Base-by-base conservation (phyloP, 2,113 vertebrate species). In the Procavia capensis region DNA sequence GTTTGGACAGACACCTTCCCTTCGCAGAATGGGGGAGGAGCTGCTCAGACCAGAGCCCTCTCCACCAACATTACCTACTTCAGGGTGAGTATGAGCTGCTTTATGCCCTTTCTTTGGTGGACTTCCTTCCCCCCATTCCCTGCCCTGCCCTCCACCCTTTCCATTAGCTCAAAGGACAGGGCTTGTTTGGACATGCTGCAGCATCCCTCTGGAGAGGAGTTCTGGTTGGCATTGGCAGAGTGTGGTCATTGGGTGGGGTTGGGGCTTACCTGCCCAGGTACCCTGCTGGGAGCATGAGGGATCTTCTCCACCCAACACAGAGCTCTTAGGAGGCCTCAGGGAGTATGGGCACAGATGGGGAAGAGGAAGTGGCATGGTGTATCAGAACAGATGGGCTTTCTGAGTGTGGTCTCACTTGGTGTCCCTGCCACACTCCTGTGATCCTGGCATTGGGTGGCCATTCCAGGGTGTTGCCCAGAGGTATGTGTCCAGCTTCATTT, bases 41-140 rank as follows among this genome's bases (percentile, higher is more conserved):
- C 99, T 99, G 98, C 99, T 99, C 97, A 99, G 99, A 98, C 99
- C 99, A 94, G 99, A 99, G 98, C 98, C 99, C 95, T 99, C 99
- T 76, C 98, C 99, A 97, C 99, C 99, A 97, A 99, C 99, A 96
- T 98, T 99, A 98, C 99, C 99, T 97, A 97, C 99, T 99, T 99
- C 99, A 98, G 99, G 99, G 99, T 99, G 99, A 99, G 99, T 99
- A 98, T 97, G 92, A 91, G 39, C 0, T 64, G 86, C 90, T 86
- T 50, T 84, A 61, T 36, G 31, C 75, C 74, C 93, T 90, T 54
- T 95, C 63, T 97, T 97, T 91, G 91, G 75, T 95, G 96, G 43
- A 92, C 92, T 66, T 90, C 97, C 94, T 90, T 91, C 91, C 98
- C 78, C 98, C 76, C 84, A n/a, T 39, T 11, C n/a, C 7, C 31